phyloP scores from a whole-genome alignment of 1,140 invertebrate genomes.

The Solenopsis fugax region DNA sequence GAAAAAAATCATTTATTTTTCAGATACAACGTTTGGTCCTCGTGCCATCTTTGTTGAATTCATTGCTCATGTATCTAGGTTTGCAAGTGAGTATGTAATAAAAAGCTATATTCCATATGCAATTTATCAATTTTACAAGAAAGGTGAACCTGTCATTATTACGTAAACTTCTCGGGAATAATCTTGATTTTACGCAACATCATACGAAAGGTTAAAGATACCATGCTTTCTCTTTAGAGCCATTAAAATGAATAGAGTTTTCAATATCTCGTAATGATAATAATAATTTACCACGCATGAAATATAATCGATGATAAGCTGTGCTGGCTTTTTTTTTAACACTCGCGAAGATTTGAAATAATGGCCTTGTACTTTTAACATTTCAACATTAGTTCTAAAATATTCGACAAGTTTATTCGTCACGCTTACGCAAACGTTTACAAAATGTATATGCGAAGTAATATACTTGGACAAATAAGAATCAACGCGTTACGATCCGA shows the following conservation, averaged over 20 bases:
- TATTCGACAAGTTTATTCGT: neutral
- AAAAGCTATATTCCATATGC: neutral
- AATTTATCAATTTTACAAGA: neutral
- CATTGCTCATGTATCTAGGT: slow-evolving; percentile 91
- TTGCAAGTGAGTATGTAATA: slow-evolving; percentile 76
- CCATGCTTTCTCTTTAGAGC: neutral
- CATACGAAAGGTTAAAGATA: neutral
- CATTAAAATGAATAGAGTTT: slow-evolving; percentile 4
- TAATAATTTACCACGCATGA: neutral
- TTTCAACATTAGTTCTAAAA: neutral
- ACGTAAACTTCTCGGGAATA: neutral
- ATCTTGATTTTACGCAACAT: slow-evolving; percentile 10
- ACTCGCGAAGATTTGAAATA: neutral
- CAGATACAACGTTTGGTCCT: slow-evolving; percentile 92
- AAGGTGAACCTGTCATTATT: slow-evolving; percentile 1
- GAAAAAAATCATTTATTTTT: neutral
- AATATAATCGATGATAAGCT: neutral
- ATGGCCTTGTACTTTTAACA: slow-evolving; percentile 1
- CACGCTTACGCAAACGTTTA: neutral
- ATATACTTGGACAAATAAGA: neutral
- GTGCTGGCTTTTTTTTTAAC: neutral
- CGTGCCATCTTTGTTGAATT: slow-evolving; percentile 93
- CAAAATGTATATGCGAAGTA: neutral
- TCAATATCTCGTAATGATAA: neutral
- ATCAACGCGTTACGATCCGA: neutral